Evolutionary conservation across 2,888 invertebrate species (phyloP).

Genomic region (Flexamia atlantica): DNA sequence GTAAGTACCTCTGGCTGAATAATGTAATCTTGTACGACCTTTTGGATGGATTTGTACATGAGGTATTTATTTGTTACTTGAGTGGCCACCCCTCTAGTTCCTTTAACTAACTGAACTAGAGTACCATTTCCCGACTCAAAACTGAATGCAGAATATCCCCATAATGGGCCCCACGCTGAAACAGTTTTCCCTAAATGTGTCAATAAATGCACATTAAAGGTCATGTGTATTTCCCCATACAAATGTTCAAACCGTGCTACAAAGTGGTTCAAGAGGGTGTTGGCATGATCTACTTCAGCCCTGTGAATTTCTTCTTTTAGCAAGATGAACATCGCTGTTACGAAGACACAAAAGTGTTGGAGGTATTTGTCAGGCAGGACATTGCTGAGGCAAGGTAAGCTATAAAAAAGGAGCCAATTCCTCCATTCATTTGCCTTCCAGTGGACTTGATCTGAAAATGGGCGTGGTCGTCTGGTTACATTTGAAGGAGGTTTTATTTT

Average conservation of each 20-base stretch:
- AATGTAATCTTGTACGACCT: not conserved
- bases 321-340: not conserved
- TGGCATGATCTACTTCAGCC: not conserved
- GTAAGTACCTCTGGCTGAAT: not conserved
- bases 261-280: not conserved
- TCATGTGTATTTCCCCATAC: not conserved
- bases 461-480: not conserved
- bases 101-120: not conserved
- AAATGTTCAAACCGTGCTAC: not conserved
- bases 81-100: not conserved
- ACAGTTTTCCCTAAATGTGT: not conserved
- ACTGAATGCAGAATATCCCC: not conserved
- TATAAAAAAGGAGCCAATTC: not conserved
- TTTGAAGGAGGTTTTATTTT: not conserved
- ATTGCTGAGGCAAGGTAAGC: not conserved
- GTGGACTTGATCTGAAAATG: not conserved
- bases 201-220: not conserved
- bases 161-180: not conserved
- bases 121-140: conserved; percentile 15
- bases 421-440: conserved; percentile 17
- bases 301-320: not conserved
- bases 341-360: not conserved
- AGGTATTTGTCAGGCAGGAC: not conserved
- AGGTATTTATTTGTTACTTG: not conserved
- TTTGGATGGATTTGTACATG: not conserved